Evolutionary conservation across 2,113 vertebrate genomes (phyloP).

Genomic region (Benitochromis conjunctus): DNA sequence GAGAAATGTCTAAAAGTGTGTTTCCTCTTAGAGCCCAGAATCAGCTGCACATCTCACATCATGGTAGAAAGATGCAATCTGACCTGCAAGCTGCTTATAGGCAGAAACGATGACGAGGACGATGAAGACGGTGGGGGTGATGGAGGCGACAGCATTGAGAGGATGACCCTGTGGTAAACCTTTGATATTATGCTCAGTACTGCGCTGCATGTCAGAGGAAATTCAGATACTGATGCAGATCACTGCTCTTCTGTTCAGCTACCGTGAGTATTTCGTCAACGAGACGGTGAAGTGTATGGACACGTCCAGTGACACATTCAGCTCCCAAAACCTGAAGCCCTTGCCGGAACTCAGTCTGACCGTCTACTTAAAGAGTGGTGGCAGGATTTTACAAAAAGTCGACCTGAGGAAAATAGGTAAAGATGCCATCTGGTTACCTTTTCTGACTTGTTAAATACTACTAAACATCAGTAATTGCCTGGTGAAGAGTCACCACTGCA

Average conservation of each 20-base stretch:
- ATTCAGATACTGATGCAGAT: not conserved
- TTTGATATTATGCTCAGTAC: accelerated
- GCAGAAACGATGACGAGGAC: not conserved
- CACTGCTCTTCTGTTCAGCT: not conserved
- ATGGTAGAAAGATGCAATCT: not conserved
- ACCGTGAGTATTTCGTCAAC: not conserved
- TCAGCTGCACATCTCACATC: conserved; percentile 55
- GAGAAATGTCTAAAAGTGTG: not conserved
- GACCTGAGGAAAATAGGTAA: conserved; percentile 44
- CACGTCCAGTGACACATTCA: not conserved
- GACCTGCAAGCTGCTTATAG: conserved; percentile 30
- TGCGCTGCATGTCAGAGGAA: not conserved
- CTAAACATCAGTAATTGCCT: not conserved
- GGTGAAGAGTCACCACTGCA: not conserved
- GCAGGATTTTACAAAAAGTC: not conserved
- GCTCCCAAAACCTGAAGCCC: not conserved
- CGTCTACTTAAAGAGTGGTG: not conserved
- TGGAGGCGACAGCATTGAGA: not conserved
- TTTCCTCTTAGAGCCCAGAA: conserved; percentile 8
- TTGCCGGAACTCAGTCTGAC: accelerated
- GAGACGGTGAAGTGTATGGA: not conserved
- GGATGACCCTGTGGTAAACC: conserved; percentile 56
- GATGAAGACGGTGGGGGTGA: not conserved
- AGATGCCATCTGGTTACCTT: not conserved
- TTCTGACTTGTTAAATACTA: not conserved